Evolutionary conservation across 2,888 invertebrate species (phyloP).

Genomic region (Drosophila imparisetae): DNA sequence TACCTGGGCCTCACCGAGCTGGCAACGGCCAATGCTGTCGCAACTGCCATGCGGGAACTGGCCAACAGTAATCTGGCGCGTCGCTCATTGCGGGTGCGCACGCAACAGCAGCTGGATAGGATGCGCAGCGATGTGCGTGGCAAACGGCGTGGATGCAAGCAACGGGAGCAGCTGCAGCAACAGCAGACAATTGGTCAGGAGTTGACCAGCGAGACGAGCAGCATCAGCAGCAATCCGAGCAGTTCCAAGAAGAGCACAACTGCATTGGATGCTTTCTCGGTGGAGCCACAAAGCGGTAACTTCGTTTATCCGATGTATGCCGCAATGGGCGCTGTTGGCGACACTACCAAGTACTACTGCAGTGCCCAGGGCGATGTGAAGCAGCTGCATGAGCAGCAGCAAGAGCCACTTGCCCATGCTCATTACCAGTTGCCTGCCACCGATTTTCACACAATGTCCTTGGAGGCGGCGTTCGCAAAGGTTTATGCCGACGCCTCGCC

Average conservation of each 20-base stretch:
- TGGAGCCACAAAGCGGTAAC: neutral
- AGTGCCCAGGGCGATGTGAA: slow-evolving; percentile 1
- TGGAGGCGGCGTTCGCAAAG: slow-evolving; percentile 63
- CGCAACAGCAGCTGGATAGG: slow-evolving; percentile 74
- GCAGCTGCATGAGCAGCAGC: neutral
- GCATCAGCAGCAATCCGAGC: slow-evolving; percentile 25
- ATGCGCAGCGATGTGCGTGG: slow-evolving; percentile 65
- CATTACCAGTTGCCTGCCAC: neutral
- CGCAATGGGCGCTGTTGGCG: neutral
- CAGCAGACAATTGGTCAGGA: slow-evolving; percentile 9
- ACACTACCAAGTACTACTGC: slow-evolving; percentile 17
- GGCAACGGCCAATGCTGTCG: slow-evolving; percentile 82
- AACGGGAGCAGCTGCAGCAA: slow-evolving; percentile 10
- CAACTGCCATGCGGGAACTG: slow-evolving; percentile 76
- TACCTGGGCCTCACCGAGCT: slow-evolving; percentile 83
- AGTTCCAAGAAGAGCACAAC: slow-evolving; percentile 10
- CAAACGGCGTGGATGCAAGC: slow-evolving; percentile 40
- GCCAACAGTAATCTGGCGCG: slow-evolving; percentile 77
- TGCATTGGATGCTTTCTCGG: neutral
- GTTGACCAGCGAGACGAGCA: slow-evolving; percentile 16
- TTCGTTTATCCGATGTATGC: slow-evolving; percentile 2
- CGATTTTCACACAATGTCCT: slow-evolving; percentile 9
- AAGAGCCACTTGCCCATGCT: neutral
- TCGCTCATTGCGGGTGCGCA: slow-evolving; percentile 80
- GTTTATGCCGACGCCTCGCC: slow-evolving; percentile 65